Percentiles rank a stretch among this genome's conserved stretches.
phyloP scores from a whole-genome alignment of 2,797 vertebrate genomes.

The Clarias pachynema region DNA sequence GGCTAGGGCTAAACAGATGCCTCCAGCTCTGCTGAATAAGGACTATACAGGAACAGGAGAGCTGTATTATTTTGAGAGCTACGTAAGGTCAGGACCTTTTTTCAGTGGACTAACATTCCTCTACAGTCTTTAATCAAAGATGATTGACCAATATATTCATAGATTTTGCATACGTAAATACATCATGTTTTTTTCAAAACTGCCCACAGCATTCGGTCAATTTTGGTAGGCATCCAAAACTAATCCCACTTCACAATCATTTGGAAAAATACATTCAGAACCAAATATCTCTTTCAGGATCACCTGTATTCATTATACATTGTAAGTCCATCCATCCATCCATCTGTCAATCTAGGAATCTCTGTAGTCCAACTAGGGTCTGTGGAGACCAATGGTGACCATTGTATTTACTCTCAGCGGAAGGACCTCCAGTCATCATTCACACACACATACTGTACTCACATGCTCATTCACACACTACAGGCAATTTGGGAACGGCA shows the following conservation, averaged over 20 bases:
- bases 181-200: not conserved
- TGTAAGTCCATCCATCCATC: not conserved
- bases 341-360: too few species aligned
- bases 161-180: not conserved
- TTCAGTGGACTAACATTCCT: not conserved
- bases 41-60: not conserved
- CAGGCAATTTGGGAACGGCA: too few species aligned
- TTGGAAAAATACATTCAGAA: not conserved
- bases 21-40: conserved; percentile 26
- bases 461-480: too few species aligned
- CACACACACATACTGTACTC: too few species aligned
- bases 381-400: too few species aligned
- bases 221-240: not conserved
- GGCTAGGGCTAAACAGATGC: conserved; percentile 52
- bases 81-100: not conserved
- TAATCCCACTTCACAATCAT: not conserved
- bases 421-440: too few species aligned
- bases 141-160: not conserved
- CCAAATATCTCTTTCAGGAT: not conserved
- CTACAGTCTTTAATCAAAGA: not conserved
- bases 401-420: too few species aligned
- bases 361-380: too few species aligned
- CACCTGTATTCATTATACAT: not conserved
- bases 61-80: not conserved
- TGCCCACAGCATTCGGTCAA: not conserved